Percentiles rank a stretch among this genome's conserved stretches.
phyloP scores from a whole-genome alignment of 1,140 invertebrate species.

The Pachyrhynchus sulphureomaculatus region DNA sequence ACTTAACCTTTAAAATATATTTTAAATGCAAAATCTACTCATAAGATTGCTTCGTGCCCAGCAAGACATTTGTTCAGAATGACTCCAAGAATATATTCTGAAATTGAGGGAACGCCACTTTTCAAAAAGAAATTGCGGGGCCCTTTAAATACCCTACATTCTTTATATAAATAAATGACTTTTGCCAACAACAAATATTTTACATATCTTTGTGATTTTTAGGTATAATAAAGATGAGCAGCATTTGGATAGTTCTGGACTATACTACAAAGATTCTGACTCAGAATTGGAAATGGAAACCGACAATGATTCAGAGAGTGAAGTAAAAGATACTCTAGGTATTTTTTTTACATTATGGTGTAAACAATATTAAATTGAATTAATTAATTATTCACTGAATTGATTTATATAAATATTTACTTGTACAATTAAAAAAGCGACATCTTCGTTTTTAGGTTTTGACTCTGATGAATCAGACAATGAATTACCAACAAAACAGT shows the following conservation, averaged over 20 bases:
- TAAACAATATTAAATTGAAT: slow-evolving; percentile 1
- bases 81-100: too few relatives aligned
- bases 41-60: too few relatives aligned
- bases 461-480: slow-evolving; percentile 50
- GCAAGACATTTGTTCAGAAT: too few relatives aligned
- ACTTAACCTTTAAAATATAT: too few relatives aligned
- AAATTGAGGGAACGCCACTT: too few relatives aligned
- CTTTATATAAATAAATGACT: too few relatives aligned
- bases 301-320: slow-evolving; percentile 57
- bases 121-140: too few relatives aligned
- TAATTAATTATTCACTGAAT: too few relatives aligned
- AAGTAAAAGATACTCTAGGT: slow-evolving; percentile 63
- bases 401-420: too few relatives aligned
- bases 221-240: slow-evolving; percentile 69
- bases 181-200: not conserved
- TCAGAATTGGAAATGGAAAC: slow-evolving; percentile 66
- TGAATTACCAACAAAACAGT: slow-evolving; percentile 44
- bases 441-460: slow-evolving; percentile 54
- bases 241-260: slow-evolving; percentile 70
- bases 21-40: too few relatives aligned
- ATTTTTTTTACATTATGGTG: slow-evolving; percentile 2
- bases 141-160: too few relatives aligned
- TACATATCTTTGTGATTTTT: slow-evolving; percentile 49
- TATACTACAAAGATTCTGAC: slow-evolving; percentile 72
- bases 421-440: too few relatives aligned